These are phyloP conservation scores for Elymnias hypermnestra DNA, from an alignment of 1,140 invertebrate species.

Conservation along the genomic window DNA sequence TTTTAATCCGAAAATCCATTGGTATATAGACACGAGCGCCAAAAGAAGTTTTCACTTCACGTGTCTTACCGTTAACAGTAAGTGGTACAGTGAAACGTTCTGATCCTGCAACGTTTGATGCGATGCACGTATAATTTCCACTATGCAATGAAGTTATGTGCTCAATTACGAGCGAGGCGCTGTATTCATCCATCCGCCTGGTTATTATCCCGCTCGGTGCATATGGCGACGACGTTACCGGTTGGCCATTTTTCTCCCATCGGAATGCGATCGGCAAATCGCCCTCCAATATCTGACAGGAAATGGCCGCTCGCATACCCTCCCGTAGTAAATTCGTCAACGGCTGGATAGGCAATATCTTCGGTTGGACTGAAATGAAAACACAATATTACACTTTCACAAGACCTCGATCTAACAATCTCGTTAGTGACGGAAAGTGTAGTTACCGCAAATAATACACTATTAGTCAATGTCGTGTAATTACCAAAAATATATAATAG, in stretches of 20 bases:
- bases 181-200: conserved; percentile 88
- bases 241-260: conserved; percentile 88
- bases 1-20: too few relatives aligned
- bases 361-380: conserved; percentile 84
- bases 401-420: too few relatives aligned
- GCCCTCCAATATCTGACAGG: conserved; percentile 95
- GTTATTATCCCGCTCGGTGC: conserved; percentile 77
- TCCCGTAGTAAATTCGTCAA: conserved; percentile 88
- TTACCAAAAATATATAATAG: too few relatives aligned
- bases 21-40: too few relatives aligned
- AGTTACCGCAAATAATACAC: too few relatives aligned
- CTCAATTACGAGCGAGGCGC: conserved; percentile 91
- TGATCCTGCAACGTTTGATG: conserved; percentile 88
- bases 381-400: background rate
- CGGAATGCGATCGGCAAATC: conserved; percentile 93
- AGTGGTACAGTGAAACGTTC: conserved; percentile 85
- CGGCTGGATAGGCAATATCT: conserved; percentile 90
- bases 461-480: too few relatives aligned
- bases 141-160: conserved; percentile 88
- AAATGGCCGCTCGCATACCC: conserved; percentile 94
- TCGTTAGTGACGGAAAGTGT: too few relatives aligned
- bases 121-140: conserved; percentile 93
- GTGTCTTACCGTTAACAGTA: conserved; percentile 85
- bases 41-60: too few relatives aligned
- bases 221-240: conserved; percentile 71